phyloP scores from a whole-genome alignment of 2,113 vertebrate genomes.

The Syngnathoides biaculeatus region DNA sequence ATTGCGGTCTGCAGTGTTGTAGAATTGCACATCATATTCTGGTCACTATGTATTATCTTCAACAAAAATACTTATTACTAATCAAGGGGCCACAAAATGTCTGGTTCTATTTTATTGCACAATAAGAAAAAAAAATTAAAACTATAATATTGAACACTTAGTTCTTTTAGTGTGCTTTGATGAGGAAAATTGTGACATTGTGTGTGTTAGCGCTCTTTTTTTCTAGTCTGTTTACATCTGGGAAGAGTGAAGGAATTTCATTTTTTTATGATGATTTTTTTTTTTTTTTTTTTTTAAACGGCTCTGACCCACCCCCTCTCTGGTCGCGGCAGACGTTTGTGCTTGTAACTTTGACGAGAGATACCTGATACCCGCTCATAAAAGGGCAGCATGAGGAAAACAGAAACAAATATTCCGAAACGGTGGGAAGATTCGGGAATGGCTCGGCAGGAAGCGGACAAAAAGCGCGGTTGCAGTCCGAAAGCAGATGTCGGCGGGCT shows the following conservation, averaged over 20 bases:
- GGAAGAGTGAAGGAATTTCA: background rate
- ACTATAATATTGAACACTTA: background rate
- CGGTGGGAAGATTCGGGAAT: background rate
- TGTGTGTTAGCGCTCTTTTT: slow-evolving; percentile 2
- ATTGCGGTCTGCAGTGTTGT: background rate
- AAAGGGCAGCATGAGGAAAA: background rate
- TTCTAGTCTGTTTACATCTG: background rate
- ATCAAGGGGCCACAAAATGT: background rate
- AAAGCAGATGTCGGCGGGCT: background rate
- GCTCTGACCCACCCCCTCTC: background rate
- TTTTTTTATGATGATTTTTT: slow-evolving; percentile 1
- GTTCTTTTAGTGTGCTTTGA: background rate
- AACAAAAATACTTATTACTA: background rate
- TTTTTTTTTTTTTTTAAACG: background rate
- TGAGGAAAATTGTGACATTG: background rate
- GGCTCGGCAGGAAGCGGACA: background rate
- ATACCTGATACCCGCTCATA: background rate
- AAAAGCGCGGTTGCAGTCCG: background rate
- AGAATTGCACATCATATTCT: background rate
- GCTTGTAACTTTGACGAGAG: background rate
- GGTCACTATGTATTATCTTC: background rate
- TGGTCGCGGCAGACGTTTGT: background rate
- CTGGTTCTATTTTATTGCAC: background rate
- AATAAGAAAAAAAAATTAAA: background rate
- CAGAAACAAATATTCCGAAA: background rate